Evolutionary conservation across 2,888 invertebrate genomes (phyloP), one percentile per base, ranked within the genome.

Genomic region (Parnassius glacialis): DNA sequence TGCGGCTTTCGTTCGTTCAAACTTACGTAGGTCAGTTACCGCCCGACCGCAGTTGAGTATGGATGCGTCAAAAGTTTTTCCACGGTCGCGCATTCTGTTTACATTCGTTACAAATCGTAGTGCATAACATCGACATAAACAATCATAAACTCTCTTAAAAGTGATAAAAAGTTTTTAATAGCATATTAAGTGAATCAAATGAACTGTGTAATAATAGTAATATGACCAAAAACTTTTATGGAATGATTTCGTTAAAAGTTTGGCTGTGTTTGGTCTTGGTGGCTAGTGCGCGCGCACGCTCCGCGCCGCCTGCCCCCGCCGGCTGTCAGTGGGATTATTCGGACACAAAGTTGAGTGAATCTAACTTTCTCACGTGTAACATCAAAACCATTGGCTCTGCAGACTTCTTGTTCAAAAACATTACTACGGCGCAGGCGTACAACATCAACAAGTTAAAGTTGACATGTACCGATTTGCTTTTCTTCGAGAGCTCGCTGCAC

Each of bases 301-400:
- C 90, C 69, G 90, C 89, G 85, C 90, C 88, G 86, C 90, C 91
- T 87, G 93, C 94, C 76, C 95, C 95, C 72, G 92, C 92, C 83
- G 95, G 95, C 83, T 96, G 96, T 92, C 94, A 94, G 81, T 95
- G 95, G 96, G 93, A 93, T 83, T 90, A 92, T 81, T 89, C 92
- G 80, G 86, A 90, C 80, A 75, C 88, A 79, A 91, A 91, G 88
- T 90, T 90, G 87, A 90, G 90, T 89, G 91, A 91, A 87, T 90
- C 90, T 76, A 90, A 92, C 88, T 92, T 90, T 89, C 92, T 95
- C 78, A 93, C 94, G 79, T 95, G 96, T 85, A 93, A 94, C 83
- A 92, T 95, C 80, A 93, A 95, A 84, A 95, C 95, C 64, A 95
- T 95, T 77, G 94, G 94, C 69, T 94, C 94, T 73, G 94, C 94